phyloP scores from a whole-genome alignment of 2,113 vertebrate species.

The Poecilia latipinna region DNA sequence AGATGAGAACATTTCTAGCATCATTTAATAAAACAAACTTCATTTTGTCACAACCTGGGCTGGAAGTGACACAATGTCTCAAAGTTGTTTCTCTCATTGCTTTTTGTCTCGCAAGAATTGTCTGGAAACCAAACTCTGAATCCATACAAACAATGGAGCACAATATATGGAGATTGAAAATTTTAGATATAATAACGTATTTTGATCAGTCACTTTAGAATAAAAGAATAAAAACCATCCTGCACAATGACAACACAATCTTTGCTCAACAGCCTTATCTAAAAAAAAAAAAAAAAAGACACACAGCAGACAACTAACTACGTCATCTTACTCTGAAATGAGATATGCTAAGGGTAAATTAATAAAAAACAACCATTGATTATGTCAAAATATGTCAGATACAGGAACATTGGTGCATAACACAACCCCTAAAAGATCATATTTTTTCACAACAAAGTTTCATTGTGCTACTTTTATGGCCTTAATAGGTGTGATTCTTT shows the following conservation, averaged over 20 bases:
- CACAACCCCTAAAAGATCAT: background rate
- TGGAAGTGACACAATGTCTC: background rate
- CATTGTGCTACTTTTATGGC: background rate
- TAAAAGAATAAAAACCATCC: too few relatives aligned
- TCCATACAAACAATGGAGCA: background rate
- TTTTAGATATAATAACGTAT: background rate
- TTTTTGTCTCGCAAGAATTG: background rate
- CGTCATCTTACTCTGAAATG: background rate
- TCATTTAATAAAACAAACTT: background rate
- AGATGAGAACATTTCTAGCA: background rate
- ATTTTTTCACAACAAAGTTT: background rate
- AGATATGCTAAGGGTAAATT: too few relatives aligned
- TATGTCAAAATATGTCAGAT: background rate
- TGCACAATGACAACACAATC: background rate
- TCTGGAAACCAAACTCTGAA: background rate
- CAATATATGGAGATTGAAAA: background rate
- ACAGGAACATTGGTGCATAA: background rate
- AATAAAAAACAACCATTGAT: too few relatives aligned
- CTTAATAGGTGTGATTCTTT: too few relatives aligned
- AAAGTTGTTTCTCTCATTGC: background rate
- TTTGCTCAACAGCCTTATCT: background rate
- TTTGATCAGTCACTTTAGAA: too few relatives aligned
- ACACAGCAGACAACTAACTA: background rate
- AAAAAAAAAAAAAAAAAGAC: background rate
- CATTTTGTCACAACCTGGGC: background rate